Evolutionary conservation across 2,113 vertebrate genomes (phyloP).

Genomic region (Scolopax mira): DNA sequence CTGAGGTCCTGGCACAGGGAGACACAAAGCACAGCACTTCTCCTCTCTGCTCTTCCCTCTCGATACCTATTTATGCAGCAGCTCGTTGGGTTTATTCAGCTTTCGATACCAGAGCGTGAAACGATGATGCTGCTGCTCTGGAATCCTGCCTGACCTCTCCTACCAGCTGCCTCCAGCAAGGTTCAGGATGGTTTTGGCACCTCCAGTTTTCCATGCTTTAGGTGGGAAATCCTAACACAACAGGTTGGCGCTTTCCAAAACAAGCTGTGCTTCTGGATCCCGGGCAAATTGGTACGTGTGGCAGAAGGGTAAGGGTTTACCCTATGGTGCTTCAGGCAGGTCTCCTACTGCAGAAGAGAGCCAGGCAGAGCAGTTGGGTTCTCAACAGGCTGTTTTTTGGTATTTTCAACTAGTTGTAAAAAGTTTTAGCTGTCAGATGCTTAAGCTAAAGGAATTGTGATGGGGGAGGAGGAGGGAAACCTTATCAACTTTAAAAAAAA

Average conservation of each 20-base stretch:
- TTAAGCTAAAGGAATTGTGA: background rate
- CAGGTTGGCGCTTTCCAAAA: background rate
- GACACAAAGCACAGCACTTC: background rate
- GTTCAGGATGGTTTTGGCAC: background rate
- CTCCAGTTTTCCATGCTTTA: background rate
- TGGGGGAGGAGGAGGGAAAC: no score
- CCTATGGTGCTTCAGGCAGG: background rate
- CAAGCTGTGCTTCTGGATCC: background rate
- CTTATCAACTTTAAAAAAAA: background rate
- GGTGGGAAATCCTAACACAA: background rate
- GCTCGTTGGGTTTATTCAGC: background rate
- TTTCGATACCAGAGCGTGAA: background rate
- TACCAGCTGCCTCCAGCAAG: slow-evolving; percentile 17
- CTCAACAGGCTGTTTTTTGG: background rate
- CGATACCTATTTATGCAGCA: background rate
- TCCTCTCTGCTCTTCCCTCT: background rate
- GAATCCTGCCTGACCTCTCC: slow-evolving; percentile 42
- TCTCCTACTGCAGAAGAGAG: background rate
- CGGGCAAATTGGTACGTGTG: accelerated
- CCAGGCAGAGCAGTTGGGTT: background rate
- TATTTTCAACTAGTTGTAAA: background rate
- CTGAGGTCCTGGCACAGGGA: background rate
- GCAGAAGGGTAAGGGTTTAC: background rate
- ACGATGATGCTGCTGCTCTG: background rate
- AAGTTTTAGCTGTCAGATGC: background rate